Evolutionary conservation across 2,888 invertebrate species (phyloP).

Genomic region (Charanyca ferruginea): DNA sequence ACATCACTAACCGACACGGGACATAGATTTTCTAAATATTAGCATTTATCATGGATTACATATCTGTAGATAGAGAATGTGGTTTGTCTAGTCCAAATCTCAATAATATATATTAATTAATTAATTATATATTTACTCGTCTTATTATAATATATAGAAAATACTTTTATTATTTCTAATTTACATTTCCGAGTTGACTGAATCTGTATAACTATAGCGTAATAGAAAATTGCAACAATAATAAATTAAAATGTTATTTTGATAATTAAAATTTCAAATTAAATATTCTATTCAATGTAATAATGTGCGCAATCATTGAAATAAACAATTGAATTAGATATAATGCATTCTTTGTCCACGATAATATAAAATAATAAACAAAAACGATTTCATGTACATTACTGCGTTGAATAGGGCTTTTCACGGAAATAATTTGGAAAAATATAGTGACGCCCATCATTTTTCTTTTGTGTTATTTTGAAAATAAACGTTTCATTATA

Average conservation of each 20-base stretch:
- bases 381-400: slow-evolving; percentile 69
- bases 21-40: slow-evolving; percentile 88
- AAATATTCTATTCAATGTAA: slow-evolving; percentile 76
- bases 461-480: slow-evolving; percentile 56
- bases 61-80: slow-evolving; percentile 91
- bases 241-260: slow-evolving; percentile 61
- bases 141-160: slow-evolving; percentile 78
- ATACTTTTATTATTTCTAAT: slow-evolving; percentile 76
- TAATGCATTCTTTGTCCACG: slow-evolving; percentile 77
- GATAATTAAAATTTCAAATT: slow-evolving; percentile 55
- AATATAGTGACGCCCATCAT: slow-evolving; percentile 65
- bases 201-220: slow-evolving; percentile 83
- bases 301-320: slow-evolving; percentile 67
- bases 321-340: slow-evolving; percentile 68
- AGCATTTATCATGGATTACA: slow-evolving; percentile 91
- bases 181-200: slow-evolving; percentile 87
- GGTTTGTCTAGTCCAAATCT: slow-evolving; percentile 91
- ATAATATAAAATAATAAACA: slow-evolving; percentile 63
- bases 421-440: slow-evolving; percentile 57
- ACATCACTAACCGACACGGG: slow-evolving; percentile 85
- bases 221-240: slow-evolving; percentile 73
- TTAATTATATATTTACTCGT: slow-evolving; percentile 86
- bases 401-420: slow-evolving; percentile 79
- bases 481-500: slow-evolving; percentile 64
- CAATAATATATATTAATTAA: slow-evolving; percentile 82